Evolutionary conservation across 2,888 invertebrate species (phyloP), one percentile per base, ranked within the genome.

Genomic region (Parthenolecanium corni): DNA sequence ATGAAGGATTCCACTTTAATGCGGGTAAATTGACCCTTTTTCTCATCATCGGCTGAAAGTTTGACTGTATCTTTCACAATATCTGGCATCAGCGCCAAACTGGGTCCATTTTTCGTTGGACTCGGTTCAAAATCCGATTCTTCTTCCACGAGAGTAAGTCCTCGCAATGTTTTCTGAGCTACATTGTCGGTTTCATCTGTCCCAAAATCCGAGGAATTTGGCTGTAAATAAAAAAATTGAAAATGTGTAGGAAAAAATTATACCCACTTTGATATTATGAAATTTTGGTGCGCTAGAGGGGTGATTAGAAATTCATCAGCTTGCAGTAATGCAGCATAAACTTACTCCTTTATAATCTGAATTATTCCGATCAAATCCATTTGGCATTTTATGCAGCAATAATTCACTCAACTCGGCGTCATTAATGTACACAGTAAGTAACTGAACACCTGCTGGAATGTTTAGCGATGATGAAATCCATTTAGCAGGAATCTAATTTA

Each of bases 361-460:
- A 31, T 31, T 31, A 4, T 4, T 6, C 9, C 9, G 31, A 31
- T 31, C 31, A 31, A 6, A 31, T 6, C 31, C 31, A 9, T 9
- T 31, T 31, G 31, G 31, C 4, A 31, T 9, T 31, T 31, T 31
- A 31, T 9, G 31, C 31, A 31, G 9, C 4, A 74, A 75, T 67
- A 81, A 79, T 21, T 78, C 77, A 20, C 74, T 75, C 6, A 79
- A 78, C 69, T 80, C 80, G 3, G 71, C 71, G 65, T 77, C 78
- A 0, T 82, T 79, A 25, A 92, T 78, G 70, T 86, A 91, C 1
- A 91, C 84, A 24, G 82, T 81, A 38, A 92, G 74, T 65, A 92
- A 78, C 71, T 89, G 86, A 0, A 89, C 86, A 0, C 90, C 90
- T 18, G 84, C 75, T 0, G 91, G 91, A 63, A 90, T 74, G 53